Conservation (phyloP, 37 sponge, comb jelly and placozoan species). For the Amphimedon queenslandica region DNA sequence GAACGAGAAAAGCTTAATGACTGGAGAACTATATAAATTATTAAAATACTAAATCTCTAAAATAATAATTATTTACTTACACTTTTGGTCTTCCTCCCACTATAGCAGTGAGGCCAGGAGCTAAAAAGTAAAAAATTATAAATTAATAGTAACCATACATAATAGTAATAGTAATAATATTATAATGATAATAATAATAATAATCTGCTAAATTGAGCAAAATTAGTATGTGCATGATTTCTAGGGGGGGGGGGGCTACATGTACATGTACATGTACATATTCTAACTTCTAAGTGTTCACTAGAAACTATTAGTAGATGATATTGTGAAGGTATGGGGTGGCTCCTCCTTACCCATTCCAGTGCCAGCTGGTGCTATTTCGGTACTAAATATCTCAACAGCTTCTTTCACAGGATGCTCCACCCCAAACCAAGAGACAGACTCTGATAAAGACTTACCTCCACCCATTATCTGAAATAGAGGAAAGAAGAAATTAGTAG, state of each 20-base stretch:
- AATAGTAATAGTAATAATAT: no score
- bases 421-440: slow-evolving; percentile 80
- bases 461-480: no score
- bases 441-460: no score
- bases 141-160: no score
- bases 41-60: neutral
- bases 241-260: no score
- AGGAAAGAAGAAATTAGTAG: no score
- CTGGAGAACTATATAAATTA: slow-evolving; percentile 62
- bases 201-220: no score
- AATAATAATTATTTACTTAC: slow-evolving; percentile 26
- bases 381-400: slow-evolving; percentile 72
- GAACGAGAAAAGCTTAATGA: slow-evolving; percentile 81
- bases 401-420: slow-evolving; percentile 77
- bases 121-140: slow-evolving; percentile 32
- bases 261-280: slow-evolving; percentile 11
- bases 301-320: neutral
- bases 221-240: no score
- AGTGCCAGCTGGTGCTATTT: slow-evolving; percentile 95
- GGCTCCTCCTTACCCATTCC: slow-evolving; percentile 70
- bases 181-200: no score
- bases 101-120: slow-evolving; percentile 81
- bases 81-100: slow-evolving; percentile 95
- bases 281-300: neutral
- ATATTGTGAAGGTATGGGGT: neutral